Evolutionary conservation across 92 coral and sea anemone genomes (phyloP).

Genomic region (Siderastrea radians): DNA sequence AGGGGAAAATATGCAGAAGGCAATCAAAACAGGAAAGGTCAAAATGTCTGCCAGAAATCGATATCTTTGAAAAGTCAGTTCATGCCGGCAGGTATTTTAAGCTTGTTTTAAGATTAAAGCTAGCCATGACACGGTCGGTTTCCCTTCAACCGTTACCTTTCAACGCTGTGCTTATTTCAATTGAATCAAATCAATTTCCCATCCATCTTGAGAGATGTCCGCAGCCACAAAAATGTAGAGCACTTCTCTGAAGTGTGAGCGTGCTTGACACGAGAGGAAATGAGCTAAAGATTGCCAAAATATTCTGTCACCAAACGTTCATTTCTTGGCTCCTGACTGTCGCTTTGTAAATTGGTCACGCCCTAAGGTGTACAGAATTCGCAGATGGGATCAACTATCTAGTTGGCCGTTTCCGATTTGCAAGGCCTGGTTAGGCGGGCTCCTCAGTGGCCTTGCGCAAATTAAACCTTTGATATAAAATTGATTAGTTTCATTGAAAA

Average conservation of each 20-base stretch:
- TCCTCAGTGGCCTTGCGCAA: too few relatives aligned
- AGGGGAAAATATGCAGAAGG: background rate
- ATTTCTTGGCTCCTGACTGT: background rate
- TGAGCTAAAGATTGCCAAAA: background rate
- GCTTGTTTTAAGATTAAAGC: conserved; percentile 1
- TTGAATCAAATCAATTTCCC: conserved; percentile 8
- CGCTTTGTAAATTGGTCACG: background rate
- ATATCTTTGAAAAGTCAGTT: background rate
- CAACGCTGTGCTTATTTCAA: background rate
- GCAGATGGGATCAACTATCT: background rate
- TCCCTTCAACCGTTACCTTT: background rate
- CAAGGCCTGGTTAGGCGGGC: too few relatives aligned
- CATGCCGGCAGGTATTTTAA: conserved; percentile 1
- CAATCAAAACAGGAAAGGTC: background rate
- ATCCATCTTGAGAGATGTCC: conserved; percentile 13
- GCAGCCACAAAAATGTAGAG: background rate
- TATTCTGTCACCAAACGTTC: background rate
- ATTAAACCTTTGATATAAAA: too few relatives aligned
- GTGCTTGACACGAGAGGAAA: background rate
- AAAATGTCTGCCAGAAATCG: background rate
- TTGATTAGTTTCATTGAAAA: too few relatives aligned
- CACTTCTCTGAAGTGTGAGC: background rate
- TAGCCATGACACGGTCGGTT: background rate
- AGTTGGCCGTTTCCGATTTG: background rate
- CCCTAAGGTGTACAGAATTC: background rate